A percentile compares a stretch with the other conserved stretches of the same genome.
phyloP scores from a whole-genome alignment of 2,888 invertebrate genomes.

The Agrochola lota region DNA sequence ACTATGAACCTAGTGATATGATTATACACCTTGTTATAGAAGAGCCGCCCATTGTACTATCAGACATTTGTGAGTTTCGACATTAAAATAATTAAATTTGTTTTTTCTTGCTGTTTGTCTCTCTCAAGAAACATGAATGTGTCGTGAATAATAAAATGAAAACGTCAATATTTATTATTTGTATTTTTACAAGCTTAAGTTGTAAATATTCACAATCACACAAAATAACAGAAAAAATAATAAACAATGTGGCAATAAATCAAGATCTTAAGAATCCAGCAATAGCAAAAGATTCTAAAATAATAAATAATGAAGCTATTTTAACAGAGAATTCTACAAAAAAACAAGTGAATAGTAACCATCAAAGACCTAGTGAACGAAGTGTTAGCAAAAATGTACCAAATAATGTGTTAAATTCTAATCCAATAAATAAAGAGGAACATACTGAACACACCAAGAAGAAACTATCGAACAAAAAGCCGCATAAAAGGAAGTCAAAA shows the following conservation, averaged over 20 bases:
- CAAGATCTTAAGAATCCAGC: background rate
- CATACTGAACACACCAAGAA: background rate
- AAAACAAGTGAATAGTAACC: background rate
- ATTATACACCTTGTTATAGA: background rate
- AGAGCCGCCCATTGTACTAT: slow-evolving; percentile 1
- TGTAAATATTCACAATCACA: background rate
- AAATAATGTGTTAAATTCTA: background rate
- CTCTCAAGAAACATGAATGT: background rate
- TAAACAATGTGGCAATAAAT: background rate
- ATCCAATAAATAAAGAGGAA: background rate
- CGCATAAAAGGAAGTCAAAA: background rate
- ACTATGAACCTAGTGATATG: slow-evolving; percentile 37
- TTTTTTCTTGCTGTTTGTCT: background rate
- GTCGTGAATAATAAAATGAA: slow-evolving; percentile 30
- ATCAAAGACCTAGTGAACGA: background rate
- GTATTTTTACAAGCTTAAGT: background rate
- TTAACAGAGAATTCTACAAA: background rate
- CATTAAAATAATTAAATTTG: background rate
- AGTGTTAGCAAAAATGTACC: background rate
- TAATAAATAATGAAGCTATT: background rate
- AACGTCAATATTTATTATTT: background rate
- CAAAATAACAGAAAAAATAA: background rate
- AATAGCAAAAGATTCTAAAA: background rate
- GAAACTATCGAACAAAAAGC: background rate
- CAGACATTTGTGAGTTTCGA: background rate